phyloP scores from a whole-genome alignment of 2,888 invertebrate species.

The Diarsia dahlii region DNA sequence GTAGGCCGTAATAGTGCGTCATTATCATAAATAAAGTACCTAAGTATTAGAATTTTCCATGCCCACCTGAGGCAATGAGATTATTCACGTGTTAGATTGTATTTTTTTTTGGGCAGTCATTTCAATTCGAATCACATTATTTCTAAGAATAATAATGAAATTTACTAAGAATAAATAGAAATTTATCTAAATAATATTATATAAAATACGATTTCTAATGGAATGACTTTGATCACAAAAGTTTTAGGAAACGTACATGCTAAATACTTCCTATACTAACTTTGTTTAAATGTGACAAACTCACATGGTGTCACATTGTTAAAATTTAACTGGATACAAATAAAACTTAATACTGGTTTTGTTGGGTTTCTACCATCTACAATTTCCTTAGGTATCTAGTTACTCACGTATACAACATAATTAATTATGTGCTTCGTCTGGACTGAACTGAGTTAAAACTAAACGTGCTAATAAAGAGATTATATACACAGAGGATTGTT shows the following conservation, averaged over 20 bases:
- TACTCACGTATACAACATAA: conserved; percentile 3
- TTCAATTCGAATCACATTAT: conserved; percentile 38
- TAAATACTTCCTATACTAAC: conserved; percentile 22
- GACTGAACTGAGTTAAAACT: conserved; percentile 24
- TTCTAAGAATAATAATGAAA: conserved; percentile 38
- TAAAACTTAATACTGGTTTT: conserved; percentile 67
- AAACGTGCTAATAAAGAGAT: conserved; percentile 20
- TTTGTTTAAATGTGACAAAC: conserved; percentile 37
- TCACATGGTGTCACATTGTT: conserved; percentile 32
- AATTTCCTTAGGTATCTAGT: conserved; percentile 17
- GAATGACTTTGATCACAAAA: conserved; percentile 78
- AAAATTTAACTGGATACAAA: conserved; percentile 41
- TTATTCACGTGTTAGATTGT: conserved; percentile 31
- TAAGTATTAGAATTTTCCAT: conserved; percentile 18
- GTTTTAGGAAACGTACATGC: conserved; percentile 55
- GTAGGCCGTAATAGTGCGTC: conserved; percentile 1
- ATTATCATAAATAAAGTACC: conserved; percentile 10
- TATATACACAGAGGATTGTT: conserved; percentile 5
- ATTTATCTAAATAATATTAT: conserved; percentile 59
- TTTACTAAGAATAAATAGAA: conserved; percentile 65
- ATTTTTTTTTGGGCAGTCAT: conserved; percentile 10
- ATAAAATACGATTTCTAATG: conserved; percentile 65
- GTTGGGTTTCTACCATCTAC: conserved; percentile 53
- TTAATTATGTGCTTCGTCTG: conserved; percentile 6
- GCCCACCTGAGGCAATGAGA: conserved; percentile 45